phyloP scores from a whole-genome alignment of 2,113 vertebrate species.

The Paedocypris sp. region DNA sequence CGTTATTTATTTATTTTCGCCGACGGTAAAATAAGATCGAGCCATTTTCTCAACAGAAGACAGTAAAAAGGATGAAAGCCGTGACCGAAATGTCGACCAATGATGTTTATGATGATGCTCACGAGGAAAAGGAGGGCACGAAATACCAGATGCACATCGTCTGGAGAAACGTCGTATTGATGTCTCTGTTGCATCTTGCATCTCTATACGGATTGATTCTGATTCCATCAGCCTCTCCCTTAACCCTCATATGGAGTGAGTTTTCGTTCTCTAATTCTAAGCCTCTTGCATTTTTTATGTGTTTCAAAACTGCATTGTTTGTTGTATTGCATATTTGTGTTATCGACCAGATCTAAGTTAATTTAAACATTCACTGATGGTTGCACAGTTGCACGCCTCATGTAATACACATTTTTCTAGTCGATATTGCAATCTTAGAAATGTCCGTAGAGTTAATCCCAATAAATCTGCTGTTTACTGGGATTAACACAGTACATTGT shows the following conservation, averaged over 20 bases:
- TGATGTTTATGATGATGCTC: constrained; percentile 74
- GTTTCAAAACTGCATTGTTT: background rate
- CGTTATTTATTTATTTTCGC: background rate
- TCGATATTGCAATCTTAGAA: too few relatives aligned
- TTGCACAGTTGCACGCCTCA: too few relatives aligned
- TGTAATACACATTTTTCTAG: too few relatives aligned
- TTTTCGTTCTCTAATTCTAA: constrained; percentile 8
- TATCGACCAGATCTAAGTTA: too few relatives aligned
- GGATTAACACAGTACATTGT: too few relatives aligned
- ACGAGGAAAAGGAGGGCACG: constrained; percentile 66
- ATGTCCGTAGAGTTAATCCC: too few relatives aligned
- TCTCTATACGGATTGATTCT: constrained; percentile 60
- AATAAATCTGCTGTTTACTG: too few relatives aligned
- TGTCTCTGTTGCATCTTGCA: constrained; percentile 68
- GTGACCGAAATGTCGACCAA: constrained; percentile 53
- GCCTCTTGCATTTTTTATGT: background rate
- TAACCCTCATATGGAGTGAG: constrained; percentile 76
- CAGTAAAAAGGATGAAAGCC: constrained; percentile 28
- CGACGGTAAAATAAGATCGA: constrained; percentile 43
- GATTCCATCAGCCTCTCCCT: constrained; percentile 58
- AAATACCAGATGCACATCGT: constrained; percentile 61
- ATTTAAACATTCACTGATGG: too few relatives aligned
- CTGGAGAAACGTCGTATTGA: constrained; percentile 86
- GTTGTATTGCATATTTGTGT: too few relatives aligned
- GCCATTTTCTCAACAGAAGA: constrained; percentile 23